phyloP scores from a whole-genome alignment of 2,113 vertebrate genomes.

The Anarrhichthys ocellatus region DNA sequence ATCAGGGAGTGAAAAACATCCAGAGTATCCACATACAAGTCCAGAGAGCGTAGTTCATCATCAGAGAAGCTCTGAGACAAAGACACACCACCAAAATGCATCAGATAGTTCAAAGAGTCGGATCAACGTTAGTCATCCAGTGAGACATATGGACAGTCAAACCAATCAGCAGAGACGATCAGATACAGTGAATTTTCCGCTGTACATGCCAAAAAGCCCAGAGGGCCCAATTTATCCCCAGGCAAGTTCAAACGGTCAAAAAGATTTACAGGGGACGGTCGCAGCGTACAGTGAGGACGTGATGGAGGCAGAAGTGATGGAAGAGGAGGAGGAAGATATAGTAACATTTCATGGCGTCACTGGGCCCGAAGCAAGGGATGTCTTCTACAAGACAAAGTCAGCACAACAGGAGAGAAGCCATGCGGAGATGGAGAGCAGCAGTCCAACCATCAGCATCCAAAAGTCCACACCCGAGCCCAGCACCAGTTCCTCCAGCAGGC shows the following conservation, averaged over 20 bases:
- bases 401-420: slow-evolving; percentile 36
- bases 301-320: slow-evolving; percentile 9
- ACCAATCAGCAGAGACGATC: slow-evolving; percentile 6
- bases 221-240: background rate
- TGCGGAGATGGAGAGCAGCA: slow-evolving; percentile 1
- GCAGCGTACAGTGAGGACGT: background rate
- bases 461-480: slow-evolving; percentile 15
- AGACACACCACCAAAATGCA: slow-evolving; percentile 9
- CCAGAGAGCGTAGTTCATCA: slow-evolving; percentile 15
- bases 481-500: slow-evolving; percentile 3
- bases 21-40: slow-evolving; percentile 2
- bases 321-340: slow-evolving; percentile 18
- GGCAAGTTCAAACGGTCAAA: slow-evolving; percentile 18
- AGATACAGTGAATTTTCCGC: slow-evolving; percentile 6
- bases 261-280: background rate
- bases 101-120: slow-evolving; percentile 13
- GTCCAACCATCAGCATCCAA: slow-evolving; percentile 31
- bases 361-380: slow-evolving; percentile 23
- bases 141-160: slow-evolving; percentile 13
- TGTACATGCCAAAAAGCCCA: background rate
- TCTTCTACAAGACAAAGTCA: slow-evolving; percentile 11
- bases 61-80: slow-evolving; percentile 3
- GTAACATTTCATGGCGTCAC: slow-evolving; percentile 41
- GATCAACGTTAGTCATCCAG: slow-evolving; percentile 1
- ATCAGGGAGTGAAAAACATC: slow-evolving; percentile 10